Evolutionary conservation across 2,797 vertebrate species (phyloP).

Genomic region (Dendrocincla fuliginosa): DNA sequence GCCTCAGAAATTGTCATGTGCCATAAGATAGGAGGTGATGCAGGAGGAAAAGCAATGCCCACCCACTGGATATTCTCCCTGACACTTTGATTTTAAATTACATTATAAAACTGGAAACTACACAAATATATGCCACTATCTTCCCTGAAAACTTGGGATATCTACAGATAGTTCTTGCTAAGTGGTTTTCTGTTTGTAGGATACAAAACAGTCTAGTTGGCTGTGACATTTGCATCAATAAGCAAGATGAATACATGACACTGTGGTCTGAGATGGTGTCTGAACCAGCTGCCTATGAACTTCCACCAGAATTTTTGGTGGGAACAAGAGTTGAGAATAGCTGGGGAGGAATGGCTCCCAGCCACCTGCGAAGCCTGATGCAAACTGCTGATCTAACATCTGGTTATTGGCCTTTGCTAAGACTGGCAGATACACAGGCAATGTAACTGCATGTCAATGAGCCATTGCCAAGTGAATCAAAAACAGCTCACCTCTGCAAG

Average conservation of each 20-base stretch:
- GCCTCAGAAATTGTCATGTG: background rate
- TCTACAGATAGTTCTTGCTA: background rate
- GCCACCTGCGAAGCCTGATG: rapidly evolving
- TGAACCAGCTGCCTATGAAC: background rate
- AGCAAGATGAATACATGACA: background rate
- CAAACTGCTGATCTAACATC: background rate
- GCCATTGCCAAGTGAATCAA: background rate
- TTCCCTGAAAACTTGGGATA: background rate
- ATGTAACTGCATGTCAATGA: background rate
- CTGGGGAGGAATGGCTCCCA: background rate
- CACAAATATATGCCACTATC: background rate
- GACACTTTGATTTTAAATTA: background rate
- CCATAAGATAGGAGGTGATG: background rate
- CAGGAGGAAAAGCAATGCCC: background rate
- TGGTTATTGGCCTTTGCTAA: background rate
- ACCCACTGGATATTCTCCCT: background rate
- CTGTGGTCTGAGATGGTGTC: background rate
- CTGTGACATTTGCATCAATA: background rate
- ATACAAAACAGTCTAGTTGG: background rate
- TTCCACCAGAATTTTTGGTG: background rate
- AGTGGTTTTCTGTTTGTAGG: background rate
- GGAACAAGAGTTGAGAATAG: background rate
- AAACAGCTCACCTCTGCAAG: background rate
- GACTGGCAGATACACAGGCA: rapidly evolving
- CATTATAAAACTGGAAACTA: background rate